Base-by-base conservation (phyloP, 2,888 invertebrate species). In the Mythimna lalbum region DNA sequence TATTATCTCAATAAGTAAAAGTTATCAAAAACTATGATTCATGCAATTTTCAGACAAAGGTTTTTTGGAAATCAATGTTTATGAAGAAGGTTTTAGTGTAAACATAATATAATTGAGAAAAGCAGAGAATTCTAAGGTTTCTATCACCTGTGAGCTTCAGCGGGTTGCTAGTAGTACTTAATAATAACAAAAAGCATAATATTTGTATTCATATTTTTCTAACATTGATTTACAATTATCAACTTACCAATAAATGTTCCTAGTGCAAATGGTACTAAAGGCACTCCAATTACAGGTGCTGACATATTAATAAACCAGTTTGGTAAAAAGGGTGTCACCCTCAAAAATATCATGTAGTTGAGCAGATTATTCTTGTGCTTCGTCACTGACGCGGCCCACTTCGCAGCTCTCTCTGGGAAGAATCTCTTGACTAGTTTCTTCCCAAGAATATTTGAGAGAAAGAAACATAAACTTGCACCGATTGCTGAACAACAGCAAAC, bases 251-350 rank as follows among this genome's bases (percentile, higher is more conserved):
- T 96, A 93, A 99, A 99, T 73, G 99, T 99, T 80, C 99, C 99
- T 71, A 99, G 90, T 80, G 98, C 98, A 95, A 99, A 99, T 74
- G 99, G 98, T 80, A 97, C 90, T 76, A 99, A 93, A 1, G 99
- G 99, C 50, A 99, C 99, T 85, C 99, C 99, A 87, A 99, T 98
- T 50, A 99, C 98, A 53, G 99, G 99, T 78, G 99, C 98, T 0
- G 98, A 98, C 90, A 99, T 97, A 94, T 99, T 99, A 82, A 99
- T 99, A 93, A 99, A 99, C 99, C 99, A 99, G 93, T 99, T 99
- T 10, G 99, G 99, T 87, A 99, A 96, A 90, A 99, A 98, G 66
- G 99, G 99, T 36, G 99, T 99, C 90, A 99, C 98, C 83, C 99
- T 97, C 83, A 99, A 96, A 93, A 99, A 99, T 89, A 99, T 97